Percentiles rank a stretch among this genome's conserved stretches.
Conservation (phyloP, 2,113 vertebrate species). For the Malurus elegans region DNA sequence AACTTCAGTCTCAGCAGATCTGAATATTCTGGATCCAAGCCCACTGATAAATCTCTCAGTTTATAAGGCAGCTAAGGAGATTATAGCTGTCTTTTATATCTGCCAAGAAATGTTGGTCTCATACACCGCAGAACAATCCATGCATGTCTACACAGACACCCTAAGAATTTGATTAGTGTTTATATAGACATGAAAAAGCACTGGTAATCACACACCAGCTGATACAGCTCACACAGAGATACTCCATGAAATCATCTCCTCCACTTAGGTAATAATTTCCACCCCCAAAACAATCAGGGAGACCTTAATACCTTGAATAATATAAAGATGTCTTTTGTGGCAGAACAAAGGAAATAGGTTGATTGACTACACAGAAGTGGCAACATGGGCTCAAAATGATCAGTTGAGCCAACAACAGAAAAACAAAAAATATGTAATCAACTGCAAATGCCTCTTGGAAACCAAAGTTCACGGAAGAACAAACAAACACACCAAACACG, state of each 20-base stretch:
- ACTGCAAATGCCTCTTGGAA: not conserved
- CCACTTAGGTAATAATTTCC: not conserved
- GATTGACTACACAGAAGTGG: not conserved
- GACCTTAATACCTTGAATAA: not conserved
- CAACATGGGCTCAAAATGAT: not conserved
- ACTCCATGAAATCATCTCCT: not conserved
- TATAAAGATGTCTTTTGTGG: not conserved
- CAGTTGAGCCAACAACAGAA: not conserved
- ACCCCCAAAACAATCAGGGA: rapidly evolving
- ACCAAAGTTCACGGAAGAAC: not conserved
- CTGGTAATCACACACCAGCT: not conserved
- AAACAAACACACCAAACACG: not conserved
- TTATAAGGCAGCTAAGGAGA: not conserved
- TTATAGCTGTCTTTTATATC: not conserved
- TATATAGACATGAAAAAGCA: not conserved
- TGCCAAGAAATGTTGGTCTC: not conserved
- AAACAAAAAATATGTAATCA: not conserved
- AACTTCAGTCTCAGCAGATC: not conserved
- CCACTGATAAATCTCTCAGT: not conserved
- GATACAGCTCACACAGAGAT: not conserved
- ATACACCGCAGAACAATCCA: not conserved
- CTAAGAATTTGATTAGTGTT: not conserved
- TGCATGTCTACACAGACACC: not conserved
- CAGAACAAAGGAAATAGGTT: not conserved
- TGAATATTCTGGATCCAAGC: not conserved